phyloP scores from a whole-genome alignment of 1,140 invertebrate genomes.

The Leptonema lineaticorne region DNA sequence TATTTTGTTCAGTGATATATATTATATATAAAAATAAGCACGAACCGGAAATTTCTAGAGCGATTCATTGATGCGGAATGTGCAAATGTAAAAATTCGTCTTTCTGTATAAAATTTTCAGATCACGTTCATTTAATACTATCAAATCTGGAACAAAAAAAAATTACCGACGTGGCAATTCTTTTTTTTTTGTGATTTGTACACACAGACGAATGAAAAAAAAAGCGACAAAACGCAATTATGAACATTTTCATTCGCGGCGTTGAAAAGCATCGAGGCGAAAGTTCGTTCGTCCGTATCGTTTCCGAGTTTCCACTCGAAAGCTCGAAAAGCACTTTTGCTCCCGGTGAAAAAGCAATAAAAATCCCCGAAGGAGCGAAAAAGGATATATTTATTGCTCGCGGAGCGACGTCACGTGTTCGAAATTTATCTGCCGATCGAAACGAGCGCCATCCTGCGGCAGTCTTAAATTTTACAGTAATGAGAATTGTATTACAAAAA shows the following conservation, averaged over 20 bases:
- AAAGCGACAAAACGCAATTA: background rate
- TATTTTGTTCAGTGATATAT: too few species aligned
- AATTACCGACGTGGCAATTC: too few species aligned
- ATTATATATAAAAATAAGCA: too few species aligned
- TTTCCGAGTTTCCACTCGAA: background rate
- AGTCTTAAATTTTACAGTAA: background rate
- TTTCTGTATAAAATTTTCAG: too few species aligned
- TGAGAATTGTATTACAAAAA: too few species aligned
- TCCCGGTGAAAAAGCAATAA: conserved; percentile 1
- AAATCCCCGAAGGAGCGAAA: background rate
- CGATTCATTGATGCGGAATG: too few species aligned
- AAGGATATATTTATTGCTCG: conserved; percentile 21
- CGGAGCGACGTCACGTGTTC: background rate
- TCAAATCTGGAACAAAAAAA: too few species aligned
- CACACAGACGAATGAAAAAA: too few species aligned
- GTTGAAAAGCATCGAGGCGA: background rate
- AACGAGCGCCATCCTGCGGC: background rate
- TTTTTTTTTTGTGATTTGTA: too few species aligned
- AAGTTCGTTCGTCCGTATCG: background rate
- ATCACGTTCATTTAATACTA: too few species aligned
- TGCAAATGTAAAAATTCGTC: too few species aligned
- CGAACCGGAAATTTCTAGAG: too few species aligned
- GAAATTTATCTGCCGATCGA: conserved; percentile 1
- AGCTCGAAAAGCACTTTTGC: background rate
- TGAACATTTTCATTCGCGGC: background rate